A percentile compares a stretch with the other conserved stretches of the same genome.
These are phyloP conservation scores for Oreochromis grahami DNA, from an alignment of 2,797 vertebrate species.

Conservation along the genomic window DNA sequence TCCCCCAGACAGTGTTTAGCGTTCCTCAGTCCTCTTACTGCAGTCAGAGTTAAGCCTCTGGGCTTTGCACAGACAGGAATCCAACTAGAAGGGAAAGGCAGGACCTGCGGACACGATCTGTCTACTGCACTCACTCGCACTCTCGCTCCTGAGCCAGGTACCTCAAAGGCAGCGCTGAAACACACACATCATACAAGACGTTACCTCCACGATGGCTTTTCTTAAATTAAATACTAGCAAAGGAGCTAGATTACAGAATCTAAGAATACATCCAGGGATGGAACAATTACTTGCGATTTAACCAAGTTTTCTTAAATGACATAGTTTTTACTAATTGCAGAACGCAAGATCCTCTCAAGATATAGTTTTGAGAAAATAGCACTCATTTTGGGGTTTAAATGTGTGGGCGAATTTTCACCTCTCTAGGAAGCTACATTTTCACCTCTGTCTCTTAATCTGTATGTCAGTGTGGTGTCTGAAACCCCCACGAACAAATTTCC, in stretches of 20 bases:
- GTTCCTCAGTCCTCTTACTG: slow-evolving; percentile 67
- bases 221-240: not conserved
- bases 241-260: not conserved
- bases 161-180: slow-evolving; percentile 6
- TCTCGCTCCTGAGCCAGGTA: slow-evolving; percentile 17
- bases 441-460: slow-evolving; percentile 8
- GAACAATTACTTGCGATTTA: not conserved
- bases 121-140: slow-evolving; percentile 39
- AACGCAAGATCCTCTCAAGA: not conserved
- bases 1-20: slow-evolving; percentile 67
- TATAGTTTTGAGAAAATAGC: not conserved
- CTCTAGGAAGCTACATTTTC: not conserved
- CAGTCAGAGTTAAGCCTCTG: slow-evolving; percentile 66
- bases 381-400: not conserved
- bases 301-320: not conserved
- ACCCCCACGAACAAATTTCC: slow-evolving; percentile 26
- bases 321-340: not conserved
- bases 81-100: slow-evolving; percentile 51
- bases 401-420: not conserved
- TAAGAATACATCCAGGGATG: not conserved
- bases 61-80: slow-evolving; percentile 67
- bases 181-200: not conserved
- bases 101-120: slow-evolving; percentile 55
- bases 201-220: not conserved
- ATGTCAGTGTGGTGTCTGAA: not conserved